Evolutionary conservation across 2,113 vertebrate species (phyloP), one percentile per base, ranked within the genome.

Genomic region (Paraplagusia blochii): DNA sequence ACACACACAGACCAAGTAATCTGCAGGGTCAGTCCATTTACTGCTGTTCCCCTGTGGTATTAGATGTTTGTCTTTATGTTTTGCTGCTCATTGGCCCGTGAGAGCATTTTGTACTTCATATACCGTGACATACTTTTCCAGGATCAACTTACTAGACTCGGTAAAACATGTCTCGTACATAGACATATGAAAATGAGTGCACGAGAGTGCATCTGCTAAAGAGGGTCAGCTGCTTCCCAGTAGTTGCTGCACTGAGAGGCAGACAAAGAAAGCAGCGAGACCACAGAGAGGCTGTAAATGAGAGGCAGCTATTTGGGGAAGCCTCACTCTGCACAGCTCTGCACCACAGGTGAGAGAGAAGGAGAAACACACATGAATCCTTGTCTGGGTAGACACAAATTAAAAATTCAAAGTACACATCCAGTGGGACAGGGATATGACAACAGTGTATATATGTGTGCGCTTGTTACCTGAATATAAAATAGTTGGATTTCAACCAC

Each of bases 211-310:
- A 33, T 52, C 46, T 72, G 43, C 35, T 51, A 57, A 69, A 81
- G 59, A 58, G 55, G 71, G 72, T 83, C 83, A 80, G 70, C 62
- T 74, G 75, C 61, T 69, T 74, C 58, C 47, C 57, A 44, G 57
- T 49, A 55, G 58, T 65, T 67, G 64, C 74, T 83, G 72, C 77
- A 74, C 79, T 74, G 74, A 75, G 64, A 77, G 71, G 62, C 77
- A 76, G 81, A 77, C 74, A 81, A 77, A 81, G 75, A 75, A 65
- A 82, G 75, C 61, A 62, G 59, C 56, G 66, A 72, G 73, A 68
- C 73, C 64, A 74, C 77, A 76, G 73, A 76, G 73, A 85, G 77
- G 79, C 67, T 85, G 54, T 58, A 74, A 84, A 82, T 84, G 66
- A 71, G 71, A 71, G 22, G 39, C 74, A 61, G 79, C 81, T 81